Conservation (phyloP, 2,888 invertebrate species). For the Norana najaformis region DNA sequence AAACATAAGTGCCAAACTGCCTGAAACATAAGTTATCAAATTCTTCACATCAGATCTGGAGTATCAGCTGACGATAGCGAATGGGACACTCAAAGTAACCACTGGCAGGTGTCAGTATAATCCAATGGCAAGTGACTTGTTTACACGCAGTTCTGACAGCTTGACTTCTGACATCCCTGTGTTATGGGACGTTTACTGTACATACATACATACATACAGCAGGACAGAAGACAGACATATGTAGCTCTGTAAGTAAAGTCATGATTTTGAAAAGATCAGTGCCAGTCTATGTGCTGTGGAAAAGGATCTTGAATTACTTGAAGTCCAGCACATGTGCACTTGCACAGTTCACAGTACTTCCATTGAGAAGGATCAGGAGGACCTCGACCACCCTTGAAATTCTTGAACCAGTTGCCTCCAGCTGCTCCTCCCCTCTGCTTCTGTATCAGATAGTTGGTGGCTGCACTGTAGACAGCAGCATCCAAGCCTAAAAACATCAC, state of each 20-base stretch:
- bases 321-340: conserved; percentile 35
- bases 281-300: neutral
- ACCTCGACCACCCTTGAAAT: neutral
- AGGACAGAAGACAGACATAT: too few species aligned
- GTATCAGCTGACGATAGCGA: too few species aligned
- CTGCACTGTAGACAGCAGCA: conserved; percentile 29
- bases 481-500: conserved; percentile 24
- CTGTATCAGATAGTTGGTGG: conserved; percentile 27
- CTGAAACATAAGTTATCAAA: too few species aligned
- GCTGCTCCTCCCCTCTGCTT: neutral
- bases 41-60: too few species aligned
- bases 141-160: too few species aligned
- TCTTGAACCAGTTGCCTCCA: conserved; percentile 21
- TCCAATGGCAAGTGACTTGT: too few species aligned
- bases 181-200: too few species aligned
- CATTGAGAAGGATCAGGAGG: conserved; percentile 28
- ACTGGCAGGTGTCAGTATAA: too few species aligned
- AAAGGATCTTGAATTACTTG: conserved; percentile 16
- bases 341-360: conserved; percentile 38
- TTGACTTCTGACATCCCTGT: too few species aligned
- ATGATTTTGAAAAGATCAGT: neutral
- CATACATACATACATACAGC: neutral
- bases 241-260: too few species aligned
- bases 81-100: too few species aligned
- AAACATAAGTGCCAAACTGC: too few species aligned